A percentile compares a stretch with the other conserved stretches of the same genome.
phyloP scores from a whole-genome alignment of 2,888 invertebrate species.

The Mimumesa dahlbomi region DNA sequence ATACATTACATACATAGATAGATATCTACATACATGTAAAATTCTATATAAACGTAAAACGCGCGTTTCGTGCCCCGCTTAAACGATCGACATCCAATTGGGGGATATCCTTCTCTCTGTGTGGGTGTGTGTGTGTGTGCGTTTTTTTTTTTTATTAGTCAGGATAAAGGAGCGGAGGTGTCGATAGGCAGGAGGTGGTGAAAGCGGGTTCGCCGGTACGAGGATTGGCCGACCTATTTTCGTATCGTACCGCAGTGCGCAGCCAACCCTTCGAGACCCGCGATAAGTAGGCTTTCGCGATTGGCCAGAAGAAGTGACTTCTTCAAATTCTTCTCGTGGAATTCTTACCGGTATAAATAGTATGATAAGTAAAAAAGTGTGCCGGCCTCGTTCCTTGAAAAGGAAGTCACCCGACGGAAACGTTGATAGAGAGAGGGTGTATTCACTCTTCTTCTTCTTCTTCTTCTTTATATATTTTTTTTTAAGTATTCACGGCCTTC shows the following conservation, averaged over 20 bases:
- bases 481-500: conserved; percentile 27
- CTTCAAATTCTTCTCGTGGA: conserved; percentile 40
- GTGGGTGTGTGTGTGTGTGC: too few relatives aligned
- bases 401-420: conserved; percentile 25
- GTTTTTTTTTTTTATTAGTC: conserved; percentile 52
- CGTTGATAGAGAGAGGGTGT: conserved; percentile 30
- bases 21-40: conserved; percentile 20
- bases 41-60: conserved; percentile 25
- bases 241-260: conserved; percentile 65
- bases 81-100: conserved; percentile 36
- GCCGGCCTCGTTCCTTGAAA: conserved; percentile 45
- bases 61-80: conserved; percentile 26
- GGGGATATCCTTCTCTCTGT: conserved; percentile 39
- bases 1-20: conserved; percentile 23
- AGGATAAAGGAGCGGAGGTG: conserved; percentile 54
- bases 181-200: conserved; percentile 52
- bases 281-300: conserved; percentile 60
- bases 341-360: conserved; percentile 50
- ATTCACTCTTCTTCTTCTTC: too few relatives aligned
- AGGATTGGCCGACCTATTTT: conserved; percentile 69
- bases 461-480: too few relatives aligned
- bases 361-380: conserved; percentile 45
- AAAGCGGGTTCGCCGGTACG: conserved; percentile 56
- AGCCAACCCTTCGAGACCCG: conserved; percentile 58
- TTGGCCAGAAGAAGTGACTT: conserved; percentile 42